A percentile compares a stretch with the other conserved stretches of the same genome.
These are phyloP conservation scores for Mycalesis mineus DNA, from an alignment of 2,888 invertebrate genomes.

Conservation along the genomic window DNA sequence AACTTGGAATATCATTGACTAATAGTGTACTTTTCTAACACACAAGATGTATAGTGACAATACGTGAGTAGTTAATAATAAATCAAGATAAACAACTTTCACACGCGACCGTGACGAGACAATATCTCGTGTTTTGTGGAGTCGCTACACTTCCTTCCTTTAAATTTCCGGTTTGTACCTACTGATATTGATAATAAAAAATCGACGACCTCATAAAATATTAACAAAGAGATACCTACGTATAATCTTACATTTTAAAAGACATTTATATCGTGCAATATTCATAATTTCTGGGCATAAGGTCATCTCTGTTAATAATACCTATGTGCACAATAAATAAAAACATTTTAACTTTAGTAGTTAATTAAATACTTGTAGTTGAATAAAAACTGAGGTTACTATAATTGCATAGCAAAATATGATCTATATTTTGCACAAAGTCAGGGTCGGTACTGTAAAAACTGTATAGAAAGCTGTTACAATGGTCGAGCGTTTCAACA, in stretches of 20 bases:
- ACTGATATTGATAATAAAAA: not conserved
- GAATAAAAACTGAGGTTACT: too few relatives aligned
- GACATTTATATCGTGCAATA: too few relatives aligned
- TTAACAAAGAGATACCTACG: too few relatives aligned
- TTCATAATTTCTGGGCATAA: too few relatives aligned
- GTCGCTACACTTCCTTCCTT: conserved; percentile 55
- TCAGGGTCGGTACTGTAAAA: conserved; percentile 3
- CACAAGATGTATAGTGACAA: not conserved
- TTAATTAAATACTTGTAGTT: too few relatives aligned
- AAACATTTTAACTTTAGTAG: too few relatives aligned
- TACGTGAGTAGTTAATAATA: conserved; percentile 34
- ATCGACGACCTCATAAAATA: not conserved
- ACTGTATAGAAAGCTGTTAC: conserved; percentile 19
- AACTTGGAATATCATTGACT: too few relatives aligned
- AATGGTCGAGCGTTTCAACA: conserved; percentile 50
- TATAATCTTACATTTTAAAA: not conserved
- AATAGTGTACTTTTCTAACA: not conserved
- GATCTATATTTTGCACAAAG: conserved; percentile 7
- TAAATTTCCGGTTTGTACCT: conserved; percentile 34
- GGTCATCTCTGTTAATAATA: too few relatives aligned
- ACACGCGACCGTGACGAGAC: conserved; percentile 53
- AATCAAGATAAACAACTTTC: conserved; percentile 69
- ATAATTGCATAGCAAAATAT: not conserved
- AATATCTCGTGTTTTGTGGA: conserved; percentile 43
- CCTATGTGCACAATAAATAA: too few relatives aligned